Evolutionary conservation across 2,888 invertebrate genomes (phyloP), one percentile per base, ranked within the genome.

Genomic region (Thymelicus sylvestris): DNA sequence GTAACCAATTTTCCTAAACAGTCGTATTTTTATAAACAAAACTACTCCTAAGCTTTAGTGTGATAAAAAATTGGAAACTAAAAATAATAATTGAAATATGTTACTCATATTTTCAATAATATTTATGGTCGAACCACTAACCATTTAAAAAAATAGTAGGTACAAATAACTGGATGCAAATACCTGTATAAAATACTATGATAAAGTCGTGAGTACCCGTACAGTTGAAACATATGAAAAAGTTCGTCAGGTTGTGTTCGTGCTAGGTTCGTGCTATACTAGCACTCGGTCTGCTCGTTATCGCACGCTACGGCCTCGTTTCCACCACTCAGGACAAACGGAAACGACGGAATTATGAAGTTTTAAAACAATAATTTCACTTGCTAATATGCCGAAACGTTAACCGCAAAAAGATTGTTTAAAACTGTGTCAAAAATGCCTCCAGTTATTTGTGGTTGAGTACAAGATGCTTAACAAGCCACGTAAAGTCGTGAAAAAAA

Each of bases 301-400:
- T 90, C 88, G 89, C 86, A 79, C 82, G 78, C 81, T 82, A 77
- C 84, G 90, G 83, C 91, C 92, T 86, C 88, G 83, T 91, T 91
- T 84, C 85, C 81, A 83, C 81, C 83, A 85, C 87, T 90, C 86
- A 82, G 83, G 77, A 83, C 85, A 87, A 86, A 86, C 86, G 86
- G 85, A 88, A 89, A 82, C 85, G 74, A 79, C 76, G 75, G 75
- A 83, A 83, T 87, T 84, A 86, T 84, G 84, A 84, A 86, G 83
- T 86, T 87, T 87, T 83, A 81, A 86, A 86, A 70, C 39, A 86
- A 82, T 85, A 77, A 83, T 84, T 88, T 83, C 73, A 72, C 74
- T 72, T 41, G 57, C 63, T 66, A 66, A 66, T 66, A 66, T 44
- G 31, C 64, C 61, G 19, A 63, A 39, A 47, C 48, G 39, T 39